Conservation (phyloP, 2,888 invertebrate genomes). For the Entomobrya multifasciata region DNA sequence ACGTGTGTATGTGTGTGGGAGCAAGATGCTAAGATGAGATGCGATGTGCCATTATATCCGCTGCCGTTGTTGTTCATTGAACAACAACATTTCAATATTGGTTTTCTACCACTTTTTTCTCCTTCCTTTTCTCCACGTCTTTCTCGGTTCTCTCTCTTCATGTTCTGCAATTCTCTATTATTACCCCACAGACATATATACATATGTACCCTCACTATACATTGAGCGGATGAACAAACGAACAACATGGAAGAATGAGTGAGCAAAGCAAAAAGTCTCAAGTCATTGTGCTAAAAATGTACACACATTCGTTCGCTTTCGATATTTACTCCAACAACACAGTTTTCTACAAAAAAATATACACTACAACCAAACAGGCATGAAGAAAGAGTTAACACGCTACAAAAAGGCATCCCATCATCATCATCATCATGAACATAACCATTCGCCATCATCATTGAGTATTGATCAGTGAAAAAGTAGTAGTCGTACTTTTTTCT, state of each 20-base stretch:
- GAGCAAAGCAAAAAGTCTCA: neutral
- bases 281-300: conserved; percentile 29
- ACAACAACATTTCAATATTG: conserved; percentile 54
- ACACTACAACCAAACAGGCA: neutral
- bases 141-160: too few relatives aligned
- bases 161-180: conserved; percentile 28
- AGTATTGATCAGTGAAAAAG: conserved; percentile 52
- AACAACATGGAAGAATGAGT: conserved; percentile 47
- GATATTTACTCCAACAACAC: neutral
- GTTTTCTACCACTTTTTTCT: conserved; percentile 16
- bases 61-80: conserved; percentile 40
- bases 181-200: conserved; percentile 14
- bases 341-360: neutral
- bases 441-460: conserved; percentile 42
- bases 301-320: conserved; percentile 3
- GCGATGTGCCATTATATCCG: conserved; percentile 29
- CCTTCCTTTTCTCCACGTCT: neutral
- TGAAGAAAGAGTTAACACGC: neutral
- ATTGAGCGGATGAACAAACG: too few relatives aligned
- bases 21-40: neutral
- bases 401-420: conserved; percentile 10
- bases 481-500: neutral
- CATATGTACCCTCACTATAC: too few relatives aligned
- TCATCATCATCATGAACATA: conserved; percentile 42
- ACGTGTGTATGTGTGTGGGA: neutral